Percentiles rank a stretch among this genome's conserved stretches.
Evolutionary conservation across 2,797 vertebrate genomes (phyloP).

Genomic region (Zalophus californianus): DNA sequence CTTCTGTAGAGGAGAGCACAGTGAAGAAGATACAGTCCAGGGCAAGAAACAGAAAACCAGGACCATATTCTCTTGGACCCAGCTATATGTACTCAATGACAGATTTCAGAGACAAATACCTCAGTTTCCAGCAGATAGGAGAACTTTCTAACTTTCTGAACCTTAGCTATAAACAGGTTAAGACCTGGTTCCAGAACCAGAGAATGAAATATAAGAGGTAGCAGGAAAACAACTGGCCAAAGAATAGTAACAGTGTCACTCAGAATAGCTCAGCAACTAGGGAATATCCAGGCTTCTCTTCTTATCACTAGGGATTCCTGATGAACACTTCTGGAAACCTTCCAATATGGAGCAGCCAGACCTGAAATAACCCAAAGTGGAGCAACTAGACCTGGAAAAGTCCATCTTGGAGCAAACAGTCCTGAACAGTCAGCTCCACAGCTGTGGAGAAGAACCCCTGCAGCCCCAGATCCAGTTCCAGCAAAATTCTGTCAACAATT

Average conservation of each 20-base stretch:
- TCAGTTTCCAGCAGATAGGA: not conserved
- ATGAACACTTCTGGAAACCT: not conserved
- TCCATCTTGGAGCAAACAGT: constrained; percentile 29
- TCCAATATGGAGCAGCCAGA: constrained; percentile 1
- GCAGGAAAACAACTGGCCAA: not conserved
- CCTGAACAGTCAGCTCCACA: not conserved
- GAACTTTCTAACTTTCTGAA: not conserved
- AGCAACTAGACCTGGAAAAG: constrained; percentile 65
- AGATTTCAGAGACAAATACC: not conserved
- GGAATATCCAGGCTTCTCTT: constrained; percentile 70
- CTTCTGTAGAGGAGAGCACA: not conserved
- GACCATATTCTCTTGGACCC: not conserved
- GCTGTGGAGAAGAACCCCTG: constrained; percentile 43
- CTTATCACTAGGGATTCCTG: constrained; percentile 74
- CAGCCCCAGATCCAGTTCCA: not conserved
- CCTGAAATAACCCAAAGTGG: not conserved
- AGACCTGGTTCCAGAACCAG: not conserved
- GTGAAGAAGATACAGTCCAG: not conserved
- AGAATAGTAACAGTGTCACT: not conserved
- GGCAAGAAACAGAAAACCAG: not conserved
- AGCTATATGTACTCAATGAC: not conserved
- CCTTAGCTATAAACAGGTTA: not conserved
- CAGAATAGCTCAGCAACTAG: constrained; percentile 73
- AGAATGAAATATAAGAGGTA: not conserved
- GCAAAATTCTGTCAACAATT: not conserved